Evolutionary conservation across 2,113 vertebrate genomes (phyloP), one percentile per base, ranked within the genome.

Genomic region (Otus sunia): DNA sequence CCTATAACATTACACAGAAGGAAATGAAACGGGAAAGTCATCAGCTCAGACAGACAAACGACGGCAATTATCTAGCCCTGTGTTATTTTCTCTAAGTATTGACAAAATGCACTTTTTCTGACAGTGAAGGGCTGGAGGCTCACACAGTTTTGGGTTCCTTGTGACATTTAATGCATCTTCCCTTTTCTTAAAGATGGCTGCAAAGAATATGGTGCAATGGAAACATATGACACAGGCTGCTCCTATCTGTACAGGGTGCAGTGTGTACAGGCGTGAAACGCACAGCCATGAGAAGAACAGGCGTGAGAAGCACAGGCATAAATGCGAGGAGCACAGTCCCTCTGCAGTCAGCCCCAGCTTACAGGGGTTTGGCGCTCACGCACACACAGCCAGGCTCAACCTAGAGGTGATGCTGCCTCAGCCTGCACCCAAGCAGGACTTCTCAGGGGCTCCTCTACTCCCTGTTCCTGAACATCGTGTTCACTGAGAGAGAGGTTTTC

Each of bases 1-100:
- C 92, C 91, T 86, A 59, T 72, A 75, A 74, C 75, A 16, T 95
- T 97, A 95, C 95, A 97, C 95, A 92, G 91, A 87, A 96, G 91
- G 91, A 97, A 97, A 97, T 96, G 95, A 98, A 97, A 90, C 9
- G 15, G 83, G 84, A 55, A 82, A 62, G 93, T 63, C 94, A 92
- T 88, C 94, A 92, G 87, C 91, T 93, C 88, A 86, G 93, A 88
- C 95, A 97, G 96, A 97, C 95, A 96, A 97, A 96, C 0, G 68
- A 95, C 4, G 23, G 81, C 76, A 93, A 97, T 96, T 92, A 97
- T 91, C 83, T 84, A 92, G 90, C 90, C 68, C 92, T 1, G 21
- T 32, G 64, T 86, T 92, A 26, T 66, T 96, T 97, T 96, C 91
- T 72, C 92, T 74, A 30, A 36, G 60, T 45, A 67, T n/a, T 76